phyloP scores from a whole-genome alignment of 2,888 invertebrate species.

The Alcis repandata region DNA sequence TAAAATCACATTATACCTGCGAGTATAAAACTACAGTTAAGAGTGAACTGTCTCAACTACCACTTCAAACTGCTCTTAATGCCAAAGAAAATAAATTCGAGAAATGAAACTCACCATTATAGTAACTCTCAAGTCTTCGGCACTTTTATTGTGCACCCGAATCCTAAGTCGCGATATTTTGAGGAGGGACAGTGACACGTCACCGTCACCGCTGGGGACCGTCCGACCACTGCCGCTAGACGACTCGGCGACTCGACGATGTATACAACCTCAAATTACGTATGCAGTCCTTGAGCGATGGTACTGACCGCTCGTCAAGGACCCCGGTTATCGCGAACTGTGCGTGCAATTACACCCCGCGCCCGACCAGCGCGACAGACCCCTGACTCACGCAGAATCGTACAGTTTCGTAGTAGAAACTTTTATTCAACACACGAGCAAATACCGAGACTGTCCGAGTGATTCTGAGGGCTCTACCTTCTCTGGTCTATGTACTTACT shows the following conservation, averaged over 20 bases:
- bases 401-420: neutral
- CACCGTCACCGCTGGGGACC: constrained; percentile 62
- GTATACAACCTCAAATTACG: constrained; percentile 77
- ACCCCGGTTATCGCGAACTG: constrained; percentile 69
- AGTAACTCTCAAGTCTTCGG: constrained; percentile 73
- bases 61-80: neutral
- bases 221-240: constrained; percentile 65
- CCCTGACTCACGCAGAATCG: constrained; percentile 52
- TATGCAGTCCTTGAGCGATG: constrained; percentile 74
- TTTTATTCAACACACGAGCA: constrained; percentile 50
- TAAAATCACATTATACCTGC: too few relatives aligned
- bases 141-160: constrained; percentile 73
- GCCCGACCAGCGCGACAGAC: constrained; percentile 57
- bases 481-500: constrained; percentile 52
- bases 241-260: constrained; percentile 38
- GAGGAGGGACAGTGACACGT: constrained; percentile 50
- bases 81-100: neutral
- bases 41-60: too few relatives aligned
- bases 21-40: too few relatives aligned
- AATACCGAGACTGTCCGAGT: constrained; percentile 45
- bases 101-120: constrained; percentile 71
- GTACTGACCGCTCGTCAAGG: constrained; percentile 79
- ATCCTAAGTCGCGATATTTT: constrained; percentile 79
- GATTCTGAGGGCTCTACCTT: constrained; percentile 54
- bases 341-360: constrained; percentile 75